Evolutionary conservation across 2,113 vertebrate genomes (phyloP).

Genomic region (Cheirogaleus medius): DNA sequence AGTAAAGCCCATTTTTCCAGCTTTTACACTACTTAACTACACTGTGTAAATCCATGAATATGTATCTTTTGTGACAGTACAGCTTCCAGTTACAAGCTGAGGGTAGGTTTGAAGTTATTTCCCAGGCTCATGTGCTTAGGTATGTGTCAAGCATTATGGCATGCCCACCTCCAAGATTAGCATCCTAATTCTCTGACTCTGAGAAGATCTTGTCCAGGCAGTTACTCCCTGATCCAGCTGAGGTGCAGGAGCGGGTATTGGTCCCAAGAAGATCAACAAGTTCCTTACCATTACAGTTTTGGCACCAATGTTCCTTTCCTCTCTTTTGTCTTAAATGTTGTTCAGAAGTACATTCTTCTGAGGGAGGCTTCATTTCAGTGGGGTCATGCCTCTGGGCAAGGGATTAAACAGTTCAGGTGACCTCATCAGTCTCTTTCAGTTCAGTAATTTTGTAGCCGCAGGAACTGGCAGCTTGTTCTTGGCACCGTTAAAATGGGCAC

Average conservation of each 20-base stretch:
- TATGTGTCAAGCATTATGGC: rapidly evolving
- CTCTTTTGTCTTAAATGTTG: not conserved
- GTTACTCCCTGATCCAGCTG: not conserved
- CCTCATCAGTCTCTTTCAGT: conserved; percentile 18
- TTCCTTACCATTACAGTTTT: not conserved
- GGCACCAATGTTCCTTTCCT: not conserved
- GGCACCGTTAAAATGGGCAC: not conserved
- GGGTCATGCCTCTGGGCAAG: not conserved
- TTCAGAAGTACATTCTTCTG: not conserved
- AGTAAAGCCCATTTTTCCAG: not conserved
- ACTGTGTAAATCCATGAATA: not conserved
- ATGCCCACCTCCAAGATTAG: rapidly evolving
- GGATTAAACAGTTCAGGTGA: conserved; percentile 23
- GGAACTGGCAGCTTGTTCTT: conserved; percentile 27
- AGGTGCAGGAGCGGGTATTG: not conserved
- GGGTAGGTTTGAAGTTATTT: not conserved
- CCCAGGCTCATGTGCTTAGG: too few relatives aligned
- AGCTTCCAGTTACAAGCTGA: not conserved
- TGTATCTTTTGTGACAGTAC: not conserved
- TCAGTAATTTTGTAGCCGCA: conserved; percentile 43
- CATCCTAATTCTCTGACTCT: not conserved
- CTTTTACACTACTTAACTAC: not conserved
- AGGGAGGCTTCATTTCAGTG: conserved; percentile 6
- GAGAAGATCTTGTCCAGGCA: not conserved
- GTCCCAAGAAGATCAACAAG: not conserved